Percentiles rank a stretch among this genome's conserved stretches.
Evolutionary conservation across 2,113 vertebrate genomes (phyloP).

Genomic region (Plotosus lineatus): DNA sequence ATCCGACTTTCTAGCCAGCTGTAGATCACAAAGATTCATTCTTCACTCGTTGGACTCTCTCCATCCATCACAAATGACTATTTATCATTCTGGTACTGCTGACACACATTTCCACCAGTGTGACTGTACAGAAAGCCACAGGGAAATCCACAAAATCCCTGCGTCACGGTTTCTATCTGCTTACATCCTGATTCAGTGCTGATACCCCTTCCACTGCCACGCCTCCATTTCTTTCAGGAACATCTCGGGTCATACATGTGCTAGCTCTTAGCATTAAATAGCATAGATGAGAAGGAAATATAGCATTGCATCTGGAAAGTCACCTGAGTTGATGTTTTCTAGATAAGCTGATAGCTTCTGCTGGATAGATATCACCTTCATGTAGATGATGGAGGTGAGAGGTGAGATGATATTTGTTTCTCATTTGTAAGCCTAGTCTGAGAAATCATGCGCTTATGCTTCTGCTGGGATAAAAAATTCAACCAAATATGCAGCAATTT

Average conservation of each 20-base stretch:
- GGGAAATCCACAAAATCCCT: constrained; percentile 47
- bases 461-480: not conserved
- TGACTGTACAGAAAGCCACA: constrained; percentile 9
- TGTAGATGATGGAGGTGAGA: not conserved
- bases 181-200: constrained; percentile 28
- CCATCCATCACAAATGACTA: constrained; percentile 46
- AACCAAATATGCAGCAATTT: not conserved
- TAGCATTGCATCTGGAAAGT: not conserved
- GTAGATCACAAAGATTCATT: constrained; percentile 56
- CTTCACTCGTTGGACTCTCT: constrained; percentile 36
- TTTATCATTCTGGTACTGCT: constrained; percentile 38
- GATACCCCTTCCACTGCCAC: not conserved
- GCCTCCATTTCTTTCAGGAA: not conserved
- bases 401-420: not conserved
- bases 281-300: constrained; percentile 34
- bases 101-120: constrained; percentile 41
- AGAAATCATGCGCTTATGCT: constrained; percentile 45
- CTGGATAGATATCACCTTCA: constrained; percentile 8
- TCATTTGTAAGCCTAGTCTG: not conserved
- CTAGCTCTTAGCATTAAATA: not conserved
- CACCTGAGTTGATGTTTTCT: not conserved
- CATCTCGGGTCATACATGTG: too few relatives aligned
- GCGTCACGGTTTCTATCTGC: constrained; percentile 36
- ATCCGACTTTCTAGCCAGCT: constrained; percentile 26
- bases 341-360: constrained; percentile 35